phyloP scores from a whole-genome alignment of 2,113 vertebrate species.

The Campylorhamphus procurvoides region DNA sequence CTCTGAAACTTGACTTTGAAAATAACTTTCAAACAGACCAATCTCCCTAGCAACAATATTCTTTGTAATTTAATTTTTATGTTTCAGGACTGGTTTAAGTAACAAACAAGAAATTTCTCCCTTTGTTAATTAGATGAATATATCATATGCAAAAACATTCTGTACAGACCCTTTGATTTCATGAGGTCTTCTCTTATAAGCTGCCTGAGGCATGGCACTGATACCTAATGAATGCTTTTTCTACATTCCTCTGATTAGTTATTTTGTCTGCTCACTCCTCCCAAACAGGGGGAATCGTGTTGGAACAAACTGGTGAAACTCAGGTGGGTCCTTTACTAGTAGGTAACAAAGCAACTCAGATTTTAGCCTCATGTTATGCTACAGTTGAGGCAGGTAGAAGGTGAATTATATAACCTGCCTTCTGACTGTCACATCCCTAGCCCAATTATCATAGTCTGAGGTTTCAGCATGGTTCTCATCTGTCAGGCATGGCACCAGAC shows the following conservation, averaged over 20 bases:
- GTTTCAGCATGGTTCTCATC: neutral
- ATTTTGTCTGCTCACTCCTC: neutral
- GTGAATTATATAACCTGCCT: neutral
- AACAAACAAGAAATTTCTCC: constrained; percentile 27
- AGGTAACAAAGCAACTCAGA: neutral
- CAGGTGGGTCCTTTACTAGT: neutral
- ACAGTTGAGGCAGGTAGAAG: neutral
- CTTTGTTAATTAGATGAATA: constrained; percentile 62
- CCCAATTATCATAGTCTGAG: neutral
- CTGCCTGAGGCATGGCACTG: neutral
- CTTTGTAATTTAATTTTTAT: constrained; percentile 52
- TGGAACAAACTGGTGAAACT: constrained; percentile 31
- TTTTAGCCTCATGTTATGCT: neutral
- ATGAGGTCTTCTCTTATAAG: constrained; percentile 40
- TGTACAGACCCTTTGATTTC: constrained; percentile 52
- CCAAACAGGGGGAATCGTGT: constrained; percentile 1
- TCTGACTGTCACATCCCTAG: neutral
- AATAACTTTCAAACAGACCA: constrained; percentile 49
- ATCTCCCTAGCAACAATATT: constrained; percentile 12
- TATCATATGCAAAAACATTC: constrained; percentile 36
- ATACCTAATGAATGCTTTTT: constrained; percentile 22
- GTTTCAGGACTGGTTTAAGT: constrained; percentile 50
- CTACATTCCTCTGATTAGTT: neutral
- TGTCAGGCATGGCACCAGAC: neutral
- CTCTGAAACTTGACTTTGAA: constrained; percentile 66